Base-by-base conservation (phyloP, 2,113 vertebrate genomes). In the Corvus cornix region DNA sequence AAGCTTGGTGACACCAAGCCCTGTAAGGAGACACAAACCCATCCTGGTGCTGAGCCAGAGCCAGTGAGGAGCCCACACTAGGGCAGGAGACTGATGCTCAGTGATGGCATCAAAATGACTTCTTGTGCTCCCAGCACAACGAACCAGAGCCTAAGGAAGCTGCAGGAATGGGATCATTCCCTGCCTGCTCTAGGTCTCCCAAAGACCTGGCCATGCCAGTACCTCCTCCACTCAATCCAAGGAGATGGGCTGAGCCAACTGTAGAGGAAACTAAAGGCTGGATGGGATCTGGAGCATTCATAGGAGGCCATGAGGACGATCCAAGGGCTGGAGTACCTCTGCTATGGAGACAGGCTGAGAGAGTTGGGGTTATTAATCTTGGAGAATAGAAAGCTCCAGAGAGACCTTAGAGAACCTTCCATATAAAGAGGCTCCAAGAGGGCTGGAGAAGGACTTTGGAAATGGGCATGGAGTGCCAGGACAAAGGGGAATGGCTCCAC, bases 271-370 rank as follows among this genome's bases (percentile, higher is more conserved):
- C 44, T 48, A 43, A 10, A 79, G 66, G 31, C 22, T 53, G 44
- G 17, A 35, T 51, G 46, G 53, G 43, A 59, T 43, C 35, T 37
- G 60, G 41, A 79, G 62, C 9, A 1, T 82, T 67, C 78, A 46
- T 24, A 60, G 69, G 41, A 89, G 30, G 53, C 78, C 87, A 53
- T 46, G 39, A 75, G 53, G 78, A 89, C 10, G n/a, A 89, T 68
- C 87, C 62, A 82, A 67, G 69, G 78, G 20, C 62, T 75, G 69
- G 53, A 82, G 69, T 30, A 82, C 24, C 53, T 46, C 46, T 82
- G 87, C 60, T 82, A 89, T 31, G 69, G 53, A 82, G 62, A 89
- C 39, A 82, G 39, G 69, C 78, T 81, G 78, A 48, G 70, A 82
- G n/a, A 75, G 39, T 53, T 68, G 39, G 69, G 70, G 30, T 89